These are phyloP conservation scores for Colostygia pectinataria DNA, from an alignment of 2,888 invertebrate species.

Conservation along the genomic window DNA sequence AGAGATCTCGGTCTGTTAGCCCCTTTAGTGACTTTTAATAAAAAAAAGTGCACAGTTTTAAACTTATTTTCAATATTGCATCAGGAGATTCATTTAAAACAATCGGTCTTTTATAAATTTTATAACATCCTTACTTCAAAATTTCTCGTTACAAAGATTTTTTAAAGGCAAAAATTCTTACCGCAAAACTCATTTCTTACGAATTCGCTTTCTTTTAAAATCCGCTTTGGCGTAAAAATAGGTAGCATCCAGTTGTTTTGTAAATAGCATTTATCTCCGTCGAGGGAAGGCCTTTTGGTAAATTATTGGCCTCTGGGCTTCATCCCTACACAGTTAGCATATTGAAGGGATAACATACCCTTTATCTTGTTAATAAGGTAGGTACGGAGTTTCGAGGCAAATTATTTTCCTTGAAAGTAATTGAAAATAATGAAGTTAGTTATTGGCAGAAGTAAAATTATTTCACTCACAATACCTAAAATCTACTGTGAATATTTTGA, in stretches of 20 bases:
- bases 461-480: no score
- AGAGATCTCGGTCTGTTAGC: no score
- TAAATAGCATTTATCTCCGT: constrained; percentile 30
- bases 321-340: constrained; percentile 31
- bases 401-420: constrained; percentile 12
- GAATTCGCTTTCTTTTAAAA: constrained; percentile 28
- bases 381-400: constrained; percentile 16
- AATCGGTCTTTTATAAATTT: no score
- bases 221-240: constrained; percentile 25
- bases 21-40: no score
- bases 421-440: constrained; percentile 8
- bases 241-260: constrained; percentile 32
- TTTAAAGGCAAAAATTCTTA: constrained; percentile 13
- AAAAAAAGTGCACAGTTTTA: no score
- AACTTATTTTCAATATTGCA: no score
- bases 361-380: constrained; percentile 26
- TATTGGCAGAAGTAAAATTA: no score
- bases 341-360: constrained; percentile 31
- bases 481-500: no score
- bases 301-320: constrained; percentile 35
- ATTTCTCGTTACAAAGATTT: constrained; percentile 14
- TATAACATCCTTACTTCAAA: no score
- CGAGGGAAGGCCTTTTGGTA: constrained; percentile 27
- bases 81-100: no score
- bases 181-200: constrained; percentile 22